Evolutionary conservation across 2,888 invertebrate species (phyloP), one percentile per base, ranked within the genome.

Genomic region (Melieria picta): DNA sequence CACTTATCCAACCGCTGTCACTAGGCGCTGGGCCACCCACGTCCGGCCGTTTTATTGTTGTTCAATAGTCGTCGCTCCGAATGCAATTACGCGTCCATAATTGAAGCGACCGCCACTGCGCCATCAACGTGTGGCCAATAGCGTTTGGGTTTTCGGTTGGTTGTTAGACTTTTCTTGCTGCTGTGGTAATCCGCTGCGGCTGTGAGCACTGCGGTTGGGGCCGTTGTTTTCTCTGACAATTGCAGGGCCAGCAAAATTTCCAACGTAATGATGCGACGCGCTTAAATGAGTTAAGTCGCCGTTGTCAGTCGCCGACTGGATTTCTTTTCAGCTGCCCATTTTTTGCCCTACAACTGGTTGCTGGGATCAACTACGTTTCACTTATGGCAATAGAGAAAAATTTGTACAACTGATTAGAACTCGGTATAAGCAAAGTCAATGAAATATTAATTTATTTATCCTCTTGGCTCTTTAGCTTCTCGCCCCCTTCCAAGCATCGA

Each of bases 271-370:
- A 75, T 75, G 61, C 72, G 62, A 69, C 65, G 55, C 70, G 46
- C 71, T 73, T 77, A 75, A 77, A 73, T 73, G 74, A 77, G 72
- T 77, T 77, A 74, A 74, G 71, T 75, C 69, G 68, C 62, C 69
- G 73, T 65, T 58, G 72, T 67, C 48, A 47, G 58, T 64, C 47
- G 42, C 46, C 48, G 7, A 13, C 43, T 7, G 47, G 30, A 42
- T 66, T 46, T n/a, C 11, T 4, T 30, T 10, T 48, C 42, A 9
- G 9, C 30, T 45, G 47, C 48, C 11, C 6, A 16, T n/a, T 10
- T 16, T 50, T 4, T 6, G 43, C n/a, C 13, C 30, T 58, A 43
- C 43, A 7, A 9, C 9, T 6, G 43, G 9, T 13, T 45, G 4
- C 45, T 3, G 42, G 4, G 50, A 60, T 30, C 30, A 30, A 30